Evolutionary conservation across 1,140 invertebrate species (phyloP).

Genomic region (Onthophagus taurus): DNA sequence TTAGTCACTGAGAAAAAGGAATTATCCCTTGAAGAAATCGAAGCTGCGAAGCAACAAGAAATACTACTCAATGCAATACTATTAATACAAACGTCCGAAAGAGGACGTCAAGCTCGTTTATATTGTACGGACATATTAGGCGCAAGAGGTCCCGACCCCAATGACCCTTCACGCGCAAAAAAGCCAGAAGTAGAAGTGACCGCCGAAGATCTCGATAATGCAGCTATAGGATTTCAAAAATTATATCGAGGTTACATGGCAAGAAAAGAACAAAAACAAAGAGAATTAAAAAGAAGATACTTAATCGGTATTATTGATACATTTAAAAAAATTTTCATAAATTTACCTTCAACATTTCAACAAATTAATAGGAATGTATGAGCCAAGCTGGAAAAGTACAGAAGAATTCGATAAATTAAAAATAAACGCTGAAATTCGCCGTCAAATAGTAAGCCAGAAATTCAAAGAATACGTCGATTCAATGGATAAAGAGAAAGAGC

Average conservation of each 20-base stretch:
- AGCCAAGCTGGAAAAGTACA: conserved; percentile 34
- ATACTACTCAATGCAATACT: conserved; percentile 21
- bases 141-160: conserved; percentile 20
- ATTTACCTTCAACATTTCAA: background rate
- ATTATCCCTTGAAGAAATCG: conserved; percentile 22
- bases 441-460: conserved; percentile 40
- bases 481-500: conserved; percentile 45
- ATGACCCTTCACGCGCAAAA: conserved; percentile 1
- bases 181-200: conserved; percentile 11
- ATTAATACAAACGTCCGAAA: conserved; percentile 47
- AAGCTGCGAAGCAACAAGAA: conserved; percentile 21
- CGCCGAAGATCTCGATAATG: conserved; percentile 23
- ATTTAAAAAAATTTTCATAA: no score
- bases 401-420: conserved; percentile 40
- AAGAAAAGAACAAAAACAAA: conserved; percentile 30
- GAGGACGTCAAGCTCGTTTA: conserved; percentile 44
- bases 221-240: conserved; percentile 41
- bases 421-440: conserved; percentile 42
- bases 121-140: conserved; percentile 37
- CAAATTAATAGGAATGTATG: conserved; percentile 23
- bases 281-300: conserved; percentile 34
- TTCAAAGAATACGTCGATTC: conserved; percentile 43
- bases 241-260: conserved; percentile 39
- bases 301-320: no score
- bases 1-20: conserved; percentile 11